A percentile compares a stretch with the other conserved stretches of the same genome.
phyloP scores from a whole-genome alignment of 2,888 invertebrate genomes.

The Leptopterna dolabrata region DNA sequence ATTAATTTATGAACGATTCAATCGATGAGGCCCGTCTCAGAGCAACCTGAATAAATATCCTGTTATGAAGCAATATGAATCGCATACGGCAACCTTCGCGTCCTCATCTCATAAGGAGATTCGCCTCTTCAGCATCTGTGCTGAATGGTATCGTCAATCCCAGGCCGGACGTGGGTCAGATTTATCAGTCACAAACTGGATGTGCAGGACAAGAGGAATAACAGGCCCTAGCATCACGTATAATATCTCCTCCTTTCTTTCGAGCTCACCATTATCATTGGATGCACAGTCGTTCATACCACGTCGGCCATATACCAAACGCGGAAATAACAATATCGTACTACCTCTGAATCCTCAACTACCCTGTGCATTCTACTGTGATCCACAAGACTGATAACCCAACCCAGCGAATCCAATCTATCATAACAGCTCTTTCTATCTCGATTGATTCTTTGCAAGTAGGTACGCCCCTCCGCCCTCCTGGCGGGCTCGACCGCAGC shows the following conservation, averaged over 20 bases:
- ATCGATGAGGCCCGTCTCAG: too few relatives aligned
- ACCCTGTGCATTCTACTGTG: not conserved
- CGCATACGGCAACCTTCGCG: not conserved
- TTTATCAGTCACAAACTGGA: not conserved
- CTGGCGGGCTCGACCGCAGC: too few relatives aligned
- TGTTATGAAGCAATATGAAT: not conserved
- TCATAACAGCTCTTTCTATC: too few relatives aligned
- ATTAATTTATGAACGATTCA: too few relatives aligned
- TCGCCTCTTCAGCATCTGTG: not conserved
- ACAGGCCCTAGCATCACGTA: not conserved
- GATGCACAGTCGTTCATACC: not conserved
- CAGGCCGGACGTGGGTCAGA: not conserved
- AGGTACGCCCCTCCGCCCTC: too few relatives aligned
- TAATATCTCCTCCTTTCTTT: not conserved
- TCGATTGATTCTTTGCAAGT: too few relatives aligned
- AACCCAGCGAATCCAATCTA: too few relatives aligned
- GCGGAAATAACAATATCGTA: not conserved
- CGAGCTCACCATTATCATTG: not conserved
- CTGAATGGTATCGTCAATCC: not conserved
- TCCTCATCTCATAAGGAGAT: not conserved
- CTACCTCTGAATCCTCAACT: not conserved
- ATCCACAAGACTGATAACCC: too few relatives aligned
- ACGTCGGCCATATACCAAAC: not conserved
- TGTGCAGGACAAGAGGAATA: not conserved
- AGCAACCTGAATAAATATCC: too few relatives aligned